Evolutionary conservation across 2,113 vertebrate species (phyloP).

Genomic region (Solenodon paradoxus): DNA sequence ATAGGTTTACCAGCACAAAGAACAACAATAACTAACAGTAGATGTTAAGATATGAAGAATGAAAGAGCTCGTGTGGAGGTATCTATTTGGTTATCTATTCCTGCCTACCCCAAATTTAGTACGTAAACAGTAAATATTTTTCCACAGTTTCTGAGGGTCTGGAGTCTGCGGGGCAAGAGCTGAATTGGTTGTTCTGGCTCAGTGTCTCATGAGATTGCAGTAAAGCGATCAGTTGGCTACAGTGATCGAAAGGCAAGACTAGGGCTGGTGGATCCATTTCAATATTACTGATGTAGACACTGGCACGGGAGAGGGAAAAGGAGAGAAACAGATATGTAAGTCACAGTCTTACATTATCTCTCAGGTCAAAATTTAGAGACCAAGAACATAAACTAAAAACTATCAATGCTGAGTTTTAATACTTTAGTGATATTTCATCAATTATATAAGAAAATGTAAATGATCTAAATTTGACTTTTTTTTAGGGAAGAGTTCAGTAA

Average conservation of each 20-base stretch:
- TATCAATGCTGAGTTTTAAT: slow-evolving; percentile 36
- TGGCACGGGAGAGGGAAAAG: not conserved
- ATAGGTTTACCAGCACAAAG: not conserved
- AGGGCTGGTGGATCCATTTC: not conserved
- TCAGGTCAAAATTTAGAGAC: not conserved
- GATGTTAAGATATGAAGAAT: slow-evolving; percentile 15
- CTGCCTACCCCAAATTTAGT: not conserved
- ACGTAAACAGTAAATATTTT: not conserved
- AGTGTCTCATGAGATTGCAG: not conserved
- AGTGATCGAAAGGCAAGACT: not conserved
- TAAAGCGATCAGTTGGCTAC: not conserved
- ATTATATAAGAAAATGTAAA: slow-evolving; percentile 39
- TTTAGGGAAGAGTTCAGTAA: not conserved
- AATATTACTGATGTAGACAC: not conserved
- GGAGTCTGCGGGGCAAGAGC: not conserved
- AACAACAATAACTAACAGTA: not conserved
- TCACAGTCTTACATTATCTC: no score
- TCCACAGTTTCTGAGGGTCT: not conserved
- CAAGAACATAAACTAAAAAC: not conserved
- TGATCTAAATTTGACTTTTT: not conserved
- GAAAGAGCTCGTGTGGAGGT: not conserved
- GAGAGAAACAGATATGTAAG: not conserved
- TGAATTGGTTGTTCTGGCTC: not conserved
- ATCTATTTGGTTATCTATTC: not conserved
- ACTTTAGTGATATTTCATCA: slow-evolving; percentile 38